These are phyloP conservation scores for Sinelater perroti DNA, from an alignment of 2,888 invertebrate species.

Conservation along the genomic window DNA sequence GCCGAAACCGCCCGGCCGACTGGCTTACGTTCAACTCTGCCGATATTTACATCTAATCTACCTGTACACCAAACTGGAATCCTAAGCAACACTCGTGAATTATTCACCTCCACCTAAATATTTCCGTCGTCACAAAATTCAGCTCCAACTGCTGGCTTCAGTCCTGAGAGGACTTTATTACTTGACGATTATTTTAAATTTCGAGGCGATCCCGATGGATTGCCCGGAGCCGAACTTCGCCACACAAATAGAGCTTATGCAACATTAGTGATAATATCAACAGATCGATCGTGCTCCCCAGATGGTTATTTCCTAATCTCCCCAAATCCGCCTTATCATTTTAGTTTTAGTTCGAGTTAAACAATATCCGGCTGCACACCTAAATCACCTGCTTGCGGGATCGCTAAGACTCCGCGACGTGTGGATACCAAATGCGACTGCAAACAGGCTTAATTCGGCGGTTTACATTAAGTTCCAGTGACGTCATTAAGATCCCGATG, in stretches of 20 bases:
- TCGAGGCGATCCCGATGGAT: no score
- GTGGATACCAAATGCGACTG: not conserved
- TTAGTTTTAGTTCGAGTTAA: not conserved
- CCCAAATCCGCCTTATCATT: not conserved
- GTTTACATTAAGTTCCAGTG: constrained; percentile 4
- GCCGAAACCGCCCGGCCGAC: not conserved
- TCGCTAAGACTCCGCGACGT: no score
- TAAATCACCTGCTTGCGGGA: not conserved
- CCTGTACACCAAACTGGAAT: constrained; percentile 11
- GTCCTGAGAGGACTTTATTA: no score
- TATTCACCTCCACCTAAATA: constrained; percentile 14
- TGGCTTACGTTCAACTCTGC: constrained; percentile 6
- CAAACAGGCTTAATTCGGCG: constrained; percentile 11
- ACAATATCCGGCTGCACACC: not conserved
- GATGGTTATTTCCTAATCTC: not conserved
- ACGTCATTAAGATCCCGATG: not conserved
- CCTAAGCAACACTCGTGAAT: constrained; percentile 15
- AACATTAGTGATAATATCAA: no score
- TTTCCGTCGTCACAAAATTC: not conserved
- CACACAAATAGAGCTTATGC: no score
- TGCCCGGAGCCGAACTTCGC: no score
- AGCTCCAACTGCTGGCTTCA: not conserved
- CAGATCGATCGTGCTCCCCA: no score
- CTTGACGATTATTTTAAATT: no score
- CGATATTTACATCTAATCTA: constrained; percentile 12